A percentile compares a stretch with the other conserved stretches of the same genome.
Conservation (phyloP, 1,140 invertebrate genomes). For the Polyergus mexicanus region DNA sequence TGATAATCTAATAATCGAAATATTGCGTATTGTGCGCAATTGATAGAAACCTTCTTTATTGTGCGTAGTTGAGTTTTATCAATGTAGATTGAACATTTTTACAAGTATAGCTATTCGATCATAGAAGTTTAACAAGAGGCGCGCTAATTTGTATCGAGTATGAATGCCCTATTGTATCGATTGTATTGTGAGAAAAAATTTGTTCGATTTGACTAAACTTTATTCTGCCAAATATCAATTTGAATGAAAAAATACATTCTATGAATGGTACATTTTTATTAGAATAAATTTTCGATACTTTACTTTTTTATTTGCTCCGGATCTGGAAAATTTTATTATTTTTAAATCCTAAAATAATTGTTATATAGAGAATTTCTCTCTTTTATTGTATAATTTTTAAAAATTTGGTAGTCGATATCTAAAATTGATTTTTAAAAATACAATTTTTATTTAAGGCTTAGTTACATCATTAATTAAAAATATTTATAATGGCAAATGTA, state of each 20-base stretch:
- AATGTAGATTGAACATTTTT: slow-evolving; percentile 39
- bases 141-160: slow-evolving; percentile 34
- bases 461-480: background rate
- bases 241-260: slow-evolving; percentile 6
- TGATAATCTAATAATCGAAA: slow-evolving; percentile 8
- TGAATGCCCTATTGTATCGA: slow-evolving; percentile 11
- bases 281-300: background rate
- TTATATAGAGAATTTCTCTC: background rate
- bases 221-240: slow-evolving; percentile 15
- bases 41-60: slow-evolving; percentile 16
- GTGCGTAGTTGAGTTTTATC: background rate
- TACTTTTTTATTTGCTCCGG: background rate
- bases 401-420: background rate
- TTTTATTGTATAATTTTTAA: background rate
- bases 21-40: background rate
- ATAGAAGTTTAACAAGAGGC: slow-evolving; percentile 47
- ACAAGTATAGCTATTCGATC: slow-evolving; percentile 38
- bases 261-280: background rate
- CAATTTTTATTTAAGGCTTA: slow-evolving; percentile 6
- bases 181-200: slow-evolving; percentile 25
- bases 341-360: background rate
- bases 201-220: slow-evolving; percentile 39
- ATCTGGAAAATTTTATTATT: background rate
- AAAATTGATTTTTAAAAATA: background rate
- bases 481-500: background rate